Evolutionary conservation across 2,888 invertebrate species (phyloP).

Genomic region (Labia minor): DNA sequence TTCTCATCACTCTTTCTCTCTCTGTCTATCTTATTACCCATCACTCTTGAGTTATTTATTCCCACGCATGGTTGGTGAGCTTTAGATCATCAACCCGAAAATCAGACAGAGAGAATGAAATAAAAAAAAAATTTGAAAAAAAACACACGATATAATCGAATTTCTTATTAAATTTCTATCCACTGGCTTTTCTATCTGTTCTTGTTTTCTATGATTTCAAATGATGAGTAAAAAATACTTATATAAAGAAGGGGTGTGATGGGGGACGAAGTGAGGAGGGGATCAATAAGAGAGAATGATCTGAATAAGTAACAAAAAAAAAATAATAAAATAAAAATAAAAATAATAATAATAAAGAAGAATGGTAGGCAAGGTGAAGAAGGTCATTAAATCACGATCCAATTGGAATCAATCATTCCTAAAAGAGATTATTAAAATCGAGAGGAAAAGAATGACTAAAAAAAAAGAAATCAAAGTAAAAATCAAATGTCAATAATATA

Average conservation of each 20-base stretch:
- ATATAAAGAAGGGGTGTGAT: not conserved
- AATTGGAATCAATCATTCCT: not conserved
- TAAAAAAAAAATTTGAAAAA: not conserved
- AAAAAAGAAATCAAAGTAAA: not conserved
- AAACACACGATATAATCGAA: conserved; percentile 1
- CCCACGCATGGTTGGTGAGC: conserved; percentile 13
- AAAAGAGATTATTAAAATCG: not conserved
- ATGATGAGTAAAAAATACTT: not conserved
- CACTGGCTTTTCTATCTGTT: not conserved
- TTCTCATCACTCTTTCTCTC: no score
- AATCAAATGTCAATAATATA: no score
- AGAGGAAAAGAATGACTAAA: not conserved
- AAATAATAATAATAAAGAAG: no score
- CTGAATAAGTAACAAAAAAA: not conserved
- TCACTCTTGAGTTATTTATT: conserved; percentile 5
- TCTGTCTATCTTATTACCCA: conserved; percentile 8
- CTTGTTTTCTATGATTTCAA: conserved; percentile 13
- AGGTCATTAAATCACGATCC: conserved; percentile 2
- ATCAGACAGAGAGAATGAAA: conserved; percentile 8
- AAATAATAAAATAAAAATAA: no score
- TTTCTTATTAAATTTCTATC: conserved; percentile 13
- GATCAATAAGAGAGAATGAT: no score
- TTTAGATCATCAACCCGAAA: conserved; percentile 13
- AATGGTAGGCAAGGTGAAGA: conserved; percentile 4
- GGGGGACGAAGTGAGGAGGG: no score